Evolutionary conservation across 2,797 vertebrate genomes (phyloP), one percentile per base, ranked within the genome.

Genomic region (Xenentodon cancila): DNA sequence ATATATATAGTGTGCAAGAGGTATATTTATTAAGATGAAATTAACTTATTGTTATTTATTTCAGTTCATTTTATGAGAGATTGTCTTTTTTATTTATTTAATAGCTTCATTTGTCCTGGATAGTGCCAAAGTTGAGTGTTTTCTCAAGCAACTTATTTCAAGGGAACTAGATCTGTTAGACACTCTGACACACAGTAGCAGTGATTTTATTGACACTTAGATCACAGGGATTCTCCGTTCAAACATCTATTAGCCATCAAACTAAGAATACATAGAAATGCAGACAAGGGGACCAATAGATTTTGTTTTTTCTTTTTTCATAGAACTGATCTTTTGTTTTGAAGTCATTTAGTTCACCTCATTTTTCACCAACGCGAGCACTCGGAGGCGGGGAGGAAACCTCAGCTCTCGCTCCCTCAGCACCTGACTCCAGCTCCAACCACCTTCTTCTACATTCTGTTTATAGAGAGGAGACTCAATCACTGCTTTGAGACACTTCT

Each of bases 1-100:
- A 79, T 30, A 64, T 61, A 81, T 61, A 81, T 63, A 84, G 51
- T 86, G 88, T 94, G 87, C 91, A 89, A 88, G 93, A 94, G 95
- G 93, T 93, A 95, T 98, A 98, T 99, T 99, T 99, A 98, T 99
- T 98, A 91, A 96, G 91, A 95, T 94, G 92, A 94, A 93, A 93
- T 93, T 95, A 99, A 99, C 94, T 98, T 99, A 99, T 99, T 99
- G 86, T 96, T 99, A 99, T 99, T 99, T 99, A 98, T 99, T 99
- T 90, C 92, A 91, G 80, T 95, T 92, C 93, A 93, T 93, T 90
- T 90, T 92, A 92, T 95, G 90, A 95, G 84, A 89, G 84, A 94
- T 87, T 92, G 93, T 94, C 87, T 71, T 91, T 90, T 53, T 92
- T 95, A 98, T 98, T 96, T 96, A 95, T 96, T 96, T 93, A 88